Evolutionary conservation across 1,140 invertebrate species (phyloP), one percentile per base, ranked within the genome.

Genomic region (Dryas iulia): DNA sequence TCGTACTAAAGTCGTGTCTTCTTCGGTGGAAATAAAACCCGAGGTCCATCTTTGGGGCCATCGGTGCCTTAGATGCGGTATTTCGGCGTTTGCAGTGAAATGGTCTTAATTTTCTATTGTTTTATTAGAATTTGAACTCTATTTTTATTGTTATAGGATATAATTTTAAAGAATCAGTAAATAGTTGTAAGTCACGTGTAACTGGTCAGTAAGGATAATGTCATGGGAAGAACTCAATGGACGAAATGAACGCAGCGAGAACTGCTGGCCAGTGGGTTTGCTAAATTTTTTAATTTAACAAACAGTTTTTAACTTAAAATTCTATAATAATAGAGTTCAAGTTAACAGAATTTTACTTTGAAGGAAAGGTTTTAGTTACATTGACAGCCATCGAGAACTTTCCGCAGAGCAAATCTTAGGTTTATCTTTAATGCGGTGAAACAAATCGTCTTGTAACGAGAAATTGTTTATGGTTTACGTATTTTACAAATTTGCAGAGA

Each of bases 211-310:
- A 66, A 74, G 82, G 81, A 87, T 91, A 91, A 91, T 91, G 89
- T 91, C 89, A 89, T 91, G 89, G 87, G 89, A 91, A 91, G 89
- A 87, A 81, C 87, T 87, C 85, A 89, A 84, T 89, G 87, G 86
- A 88, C 84, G 85, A 83, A 89, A 84, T 89, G 86, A 88, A 88
- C 84, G 84, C 87, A 87, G 79, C 82, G 75, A 85, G 81, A 84
- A 85, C 86, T 86, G 83, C 86, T 76, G 88, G 77, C 83, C 86
- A 80, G 79, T 80, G 76, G 79, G 74, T 77, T 75, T 59, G 74
- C 77, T 69, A 83, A 82, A 64, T 68, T 71, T 66, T 66, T 54
- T 53, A 31, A 28, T 59, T 59, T n/a, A 11, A 21, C 57, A 65
- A 35, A 39, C 28, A 2, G 66, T 62, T 68, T 62, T 60, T 8